These are phyloP conservation scores for Vulpes ferrilata DNA, from an alignment of 2,113 vertebrate genomes.

Conservation along the genomic window DNA sequence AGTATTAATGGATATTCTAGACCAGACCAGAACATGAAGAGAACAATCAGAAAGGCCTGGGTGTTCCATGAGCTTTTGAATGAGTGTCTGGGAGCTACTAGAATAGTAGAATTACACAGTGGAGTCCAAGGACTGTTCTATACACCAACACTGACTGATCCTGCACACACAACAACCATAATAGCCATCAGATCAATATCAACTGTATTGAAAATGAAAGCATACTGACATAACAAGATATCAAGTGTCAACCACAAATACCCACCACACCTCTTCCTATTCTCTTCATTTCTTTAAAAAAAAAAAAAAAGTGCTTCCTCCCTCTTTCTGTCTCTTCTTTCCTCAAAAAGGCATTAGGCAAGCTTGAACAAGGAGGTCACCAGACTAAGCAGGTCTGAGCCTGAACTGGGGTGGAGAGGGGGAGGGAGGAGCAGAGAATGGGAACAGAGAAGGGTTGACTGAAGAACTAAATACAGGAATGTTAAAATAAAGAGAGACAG, in stretches of 20 bases:
- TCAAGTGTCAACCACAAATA: neutral
- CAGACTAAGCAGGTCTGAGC: neutral
- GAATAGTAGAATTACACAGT: neutral
- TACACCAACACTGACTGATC: neutral
- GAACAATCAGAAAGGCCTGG: neutral
- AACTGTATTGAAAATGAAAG: neutral
- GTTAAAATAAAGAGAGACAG: neutral
- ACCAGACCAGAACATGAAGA: neutral
- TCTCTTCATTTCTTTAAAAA: neutral
- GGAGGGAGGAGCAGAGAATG: too few relatives aligned
- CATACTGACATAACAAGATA: neutral
- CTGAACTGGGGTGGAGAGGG: fast-evolving
- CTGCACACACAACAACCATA: neutral
- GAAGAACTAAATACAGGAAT: neutral
- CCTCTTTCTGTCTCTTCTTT: neutral
- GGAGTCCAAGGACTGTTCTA: neutral
- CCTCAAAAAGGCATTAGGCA: neutral
- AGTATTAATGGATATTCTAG: neutral
- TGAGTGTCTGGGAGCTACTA: neutral
- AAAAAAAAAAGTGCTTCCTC: neutral
- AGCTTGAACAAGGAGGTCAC: neutral
- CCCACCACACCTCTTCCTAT: neutral
- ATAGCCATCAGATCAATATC: neutral
- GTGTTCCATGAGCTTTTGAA: neutral
- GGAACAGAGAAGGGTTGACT: neutral